phyloP scores from a whole-genome alignment of 1,140 invertebrate genomes.

The Amyelois transitella region DNA sequence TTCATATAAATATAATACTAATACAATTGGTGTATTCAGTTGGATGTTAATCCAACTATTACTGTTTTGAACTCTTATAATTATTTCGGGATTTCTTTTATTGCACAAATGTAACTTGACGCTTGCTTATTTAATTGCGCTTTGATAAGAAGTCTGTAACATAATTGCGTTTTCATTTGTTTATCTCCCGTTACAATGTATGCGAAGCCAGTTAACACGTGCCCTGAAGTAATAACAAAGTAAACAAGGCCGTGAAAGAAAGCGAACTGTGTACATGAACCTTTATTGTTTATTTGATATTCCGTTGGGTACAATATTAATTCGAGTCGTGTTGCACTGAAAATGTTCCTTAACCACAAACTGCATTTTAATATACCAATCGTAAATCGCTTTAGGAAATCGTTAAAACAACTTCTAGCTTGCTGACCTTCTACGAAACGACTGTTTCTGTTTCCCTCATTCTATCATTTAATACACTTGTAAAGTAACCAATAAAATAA shows the following conservation, averaged over 20 bases:
- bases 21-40: no score
- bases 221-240: not conserved
- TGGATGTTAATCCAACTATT: no score
- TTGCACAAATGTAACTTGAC: no score
- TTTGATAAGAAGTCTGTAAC: slow-evolving; percentile 27
- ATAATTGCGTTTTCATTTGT: slow-evolving; percentile 3
- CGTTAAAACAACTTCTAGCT: slow-evolving; percentile 4
- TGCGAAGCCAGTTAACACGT: slow-evolving; percentile 6
- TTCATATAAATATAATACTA: not conserved
- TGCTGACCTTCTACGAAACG: slow-evolving; percentile 1
- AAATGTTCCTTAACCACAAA: slow-evolving; percentile 2
- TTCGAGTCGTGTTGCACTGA: not conserved
- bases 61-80: no score
- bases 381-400: slow-evolving; percentile 1
- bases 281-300: not conserved
- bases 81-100: no score
- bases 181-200: not conserved
- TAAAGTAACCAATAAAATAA: no score
- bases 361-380: slow-evolving; percentile 7
- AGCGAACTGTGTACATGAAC: not conserved
- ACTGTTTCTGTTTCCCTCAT: no score
- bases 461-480: no score
- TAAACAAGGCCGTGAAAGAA: not conserved
- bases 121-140: not conserved
- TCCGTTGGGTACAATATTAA: no score